Conservation (phyloP, 1,140 invertebrate genomes). For the Drosophila guanche region DNA sequence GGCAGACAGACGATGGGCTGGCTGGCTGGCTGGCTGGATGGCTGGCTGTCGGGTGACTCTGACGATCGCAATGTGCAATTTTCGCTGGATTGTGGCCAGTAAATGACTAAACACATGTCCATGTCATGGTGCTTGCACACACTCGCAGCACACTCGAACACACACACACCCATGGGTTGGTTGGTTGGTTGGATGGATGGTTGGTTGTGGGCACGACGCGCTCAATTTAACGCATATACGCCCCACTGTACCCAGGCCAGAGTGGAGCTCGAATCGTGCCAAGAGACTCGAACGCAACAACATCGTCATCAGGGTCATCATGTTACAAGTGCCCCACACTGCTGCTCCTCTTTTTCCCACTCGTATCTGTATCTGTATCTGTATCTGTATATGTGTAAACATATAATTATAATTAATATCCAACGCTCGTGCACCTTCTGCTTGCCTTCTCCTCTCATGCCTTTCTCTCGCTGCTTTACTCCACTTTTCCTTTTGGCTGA, state of each 20-base stretch:
- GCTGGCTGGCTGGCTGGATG: too few species aligned
- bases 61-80: constrained; percentile 50
- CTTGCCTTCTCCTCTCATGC: not conserved
- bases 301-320: constrained; percentile 64
- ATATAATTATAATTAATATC: not conserved
- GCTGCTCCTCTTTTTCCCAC: too few species aligned
- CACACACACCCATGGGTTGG: constrained; percentile 21
- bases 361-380: not conserved
- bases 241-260: constrained; percentile 45
- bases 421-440: too few species aligned
- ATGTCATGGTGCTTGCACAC: constrained; percentile 43
- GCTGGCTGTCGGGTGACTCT: not conserved
- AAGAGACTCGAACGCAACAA: not conserved
- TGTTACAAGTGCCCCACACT: constrained; percentile 33
- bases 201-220: constrained; percentile 50
- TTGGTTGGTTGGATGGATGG: not conserved
- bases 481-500: constrained; percentile 17
- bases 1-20: too few species aligned
- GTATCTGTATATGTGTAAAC: not conserved
- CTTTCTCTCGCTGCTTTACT: constrained; percentile 11
- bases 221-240: constrained; percentile 69
- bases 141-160: constrained; percentile 22
- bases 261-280: constrained; percentile 15
- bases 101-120: constrained; percentile 44
- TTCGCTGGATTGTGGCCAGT: constrained; percentile 1